Evolutionary conservation across 2,113 vertebrate genomes (phyloP), one percentile per base, ranked within the genome.

Genomic region (Spea bombifrons): DNA sequence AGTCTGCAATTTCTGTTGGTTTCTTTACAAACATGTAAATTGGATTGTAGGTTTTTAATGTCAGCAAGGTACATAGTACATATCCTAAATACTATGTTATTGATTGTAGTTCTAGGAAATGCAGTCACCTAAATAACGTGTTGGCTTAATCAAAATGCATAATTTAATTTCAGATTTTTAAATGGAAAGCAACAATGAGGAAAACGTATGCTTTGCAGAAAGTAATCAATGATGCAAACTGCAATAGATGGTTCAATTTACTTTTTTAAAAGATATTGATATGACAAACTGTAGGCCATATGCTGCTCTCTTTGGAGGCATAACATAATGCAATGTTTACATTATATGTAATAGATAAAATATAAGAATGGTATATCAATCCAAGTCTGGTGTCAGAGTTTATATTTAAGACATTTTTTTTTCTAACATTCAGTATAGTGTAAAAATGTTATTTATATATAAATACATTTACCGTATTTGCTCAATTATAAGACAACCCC

Each of bases 21-120:
- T 79, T 79, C 65, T 9, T 66, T 72, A 50, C 49, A 78, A 72
- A 78, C 76, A 73, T 79, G 76, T 66, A 79, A 73, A 79, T 79
- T 79, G 76, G 49, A 79, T 73, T 69, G 53, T 69, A 47, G 66
- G 43, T 61, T 70, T 79, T 72, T 57, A 79, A 79, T 79, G 76
- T 78, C 76, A 78, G 76, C 8, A 72, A 44, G 63, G 69, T 47
- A 66, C n/a, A 73, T 15, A 8, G 61, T 30, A 57, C 69, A 47
- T 79, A 45, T 45, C 47, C 69, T 72, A 73, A 79, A 79, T 65
- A 57, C 43, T 66, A 50, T 17, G 13, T 17, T 70, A 72, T 66
- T 66, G 70, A 79, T 66, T 55, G 30, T 48, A 50, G 7, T 49
- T 47, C 48, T 70, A 5, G n/a, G 67, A 70, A 49, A n/a, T 48